Conservation (phyloP, 2,888 invertebrate genomes). For the Bombylius discolor region DNA sequence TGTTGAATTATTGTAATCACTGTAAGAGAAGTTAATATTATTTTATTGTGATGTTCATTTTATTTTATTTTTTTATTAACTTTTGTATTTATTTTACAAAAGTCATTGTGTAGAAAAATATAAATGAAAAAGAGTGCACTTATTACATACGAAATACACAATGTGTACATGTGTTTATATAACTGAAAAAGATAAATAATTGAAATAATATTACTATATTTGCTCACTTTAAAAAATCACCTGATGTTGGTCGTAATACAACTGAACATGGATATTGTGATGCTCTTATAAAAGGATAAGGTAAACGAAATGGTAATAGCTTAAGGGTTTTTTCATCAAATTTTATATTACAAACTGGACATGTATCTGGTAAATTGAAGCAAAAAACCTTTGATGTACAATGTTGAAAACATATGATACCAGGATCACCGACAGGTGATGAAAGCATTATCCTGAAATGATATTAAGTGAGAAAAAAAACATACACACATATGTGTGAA, state of each 20-base stretch:
- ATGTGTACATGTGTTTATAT: too few relatives aligned
- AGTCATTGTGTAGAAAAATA: not conserved
- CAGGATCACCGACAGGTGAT: slow-evolving; percentile 46
- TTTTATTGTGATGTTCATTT: too few relatives aligned
- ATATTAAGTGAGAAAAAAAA: slow-evolving; percentile 8
- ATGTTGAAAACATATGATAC: slow-evolving; percentile 83
- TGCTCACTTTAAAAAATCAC: slow-evolving; percentile 73
- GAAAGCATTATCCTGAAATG: slow-evolving; percentile 21
- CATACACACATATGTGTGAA: too few relatives aligned
- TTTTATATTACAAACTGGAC: slow-evolving; percentile 63
- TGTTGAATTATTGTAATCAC: slow-evolving; percentile 68
- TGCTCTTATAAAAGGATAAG: slow-evolving; percentile 77
- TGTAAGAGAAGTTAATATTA: slow-evolving; percentile 26
- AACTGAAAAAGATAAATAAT: too few relatives aligned
- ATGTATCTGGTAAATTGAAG: slow-evolving; percentile 59
- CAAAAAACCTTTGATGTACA: slow-evolving; percentile 75
- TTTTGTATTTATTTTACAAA: too few relatives aligned
- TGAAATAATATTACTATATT: too few relatives aligned
- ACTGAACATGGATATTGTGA: slow-evolving; percentile 67
- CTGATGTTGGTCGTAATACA: slow-evolving; percentile 74
- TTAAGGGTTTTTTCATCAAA: slow-evolving; percentile 42
- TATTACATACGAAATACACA: too few relatives aligned
- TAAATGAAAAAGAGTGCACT: not conserved
- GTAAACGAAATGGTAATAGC: slow-evolving; percentile 68
- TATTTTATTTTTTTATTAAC: too few relatives aligned